phyloP scores from a whole-genome alignment of 1,140 invertebrate species.

The Zaprionus tsacasi region DNA sequence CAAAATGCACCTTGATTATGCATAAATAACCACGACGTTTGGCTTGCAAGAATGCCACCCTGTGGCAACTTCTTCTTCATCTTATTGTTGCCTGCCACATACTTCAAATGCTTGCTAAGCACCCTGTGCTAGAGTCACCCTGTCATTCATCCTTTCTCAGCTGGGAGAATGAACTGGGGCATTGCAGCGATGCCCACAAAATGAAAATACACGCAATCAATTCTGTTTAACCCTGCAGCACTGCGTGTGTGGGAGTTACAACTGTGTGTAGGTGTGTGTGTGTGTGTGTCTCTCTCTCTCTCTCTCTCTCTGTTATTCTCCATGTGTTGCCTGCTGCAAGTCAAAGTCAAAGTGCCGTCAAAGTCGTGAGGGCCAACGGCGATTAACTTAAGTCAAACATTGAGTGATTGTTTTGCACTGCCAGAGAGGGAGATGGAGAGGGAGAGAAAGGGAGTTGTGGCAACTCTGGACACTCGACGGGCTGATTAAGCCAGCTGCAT shows the following conservation, averaged over 20 bases:
- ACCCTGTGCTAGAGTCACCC: not conserved
- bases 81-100: slow-evolving; percentile 25
- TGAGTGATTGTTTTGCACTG: slow-evolving; percentile 79
- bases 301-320: not conserved
- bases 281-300: not conserved
- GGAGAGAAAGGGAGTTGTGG: not conserved
- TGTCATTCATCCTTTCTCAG: slow-evolving; percentile 7
- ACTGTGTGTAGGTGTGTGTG: slow-evolving; percentile 11
- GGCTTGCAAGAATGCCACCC: slow-evolving; percentile 1
- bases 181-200: slow-evolving; percentile 1
- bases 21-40: not conserved
- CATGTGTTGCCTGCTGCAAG: slow-evolving; percentile 6
- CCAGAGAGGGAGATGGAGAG: not conserved
- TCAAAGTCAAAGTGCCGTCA: slow-evolving; percentile 47
- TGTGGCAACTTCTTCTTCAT: slow-evolving; percentile 42
- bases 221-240: slow-evolving; percentile 70
- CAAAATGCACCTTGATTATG: not conserved
- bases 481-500: slow-evolving; percentile 72
- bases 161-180: slow-evolving; percentile 61
- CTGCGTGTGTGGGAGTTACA: slow-evolving; percentile 6
- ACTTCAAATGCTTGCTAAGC: slow-evolving; percentile 52
- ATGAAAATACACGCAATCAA: slow-evolving; percentile 77
- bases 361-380: slow-evolving; percentile 71
- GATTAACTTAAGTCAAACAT: slow-evolving; percentile 80
- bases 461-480: slow-evolving; percentile 22